Evolutionary conservation across 2,113 vertebrate genomes (phyloP).

Genomic region (Anser cygnoides): DNA sequence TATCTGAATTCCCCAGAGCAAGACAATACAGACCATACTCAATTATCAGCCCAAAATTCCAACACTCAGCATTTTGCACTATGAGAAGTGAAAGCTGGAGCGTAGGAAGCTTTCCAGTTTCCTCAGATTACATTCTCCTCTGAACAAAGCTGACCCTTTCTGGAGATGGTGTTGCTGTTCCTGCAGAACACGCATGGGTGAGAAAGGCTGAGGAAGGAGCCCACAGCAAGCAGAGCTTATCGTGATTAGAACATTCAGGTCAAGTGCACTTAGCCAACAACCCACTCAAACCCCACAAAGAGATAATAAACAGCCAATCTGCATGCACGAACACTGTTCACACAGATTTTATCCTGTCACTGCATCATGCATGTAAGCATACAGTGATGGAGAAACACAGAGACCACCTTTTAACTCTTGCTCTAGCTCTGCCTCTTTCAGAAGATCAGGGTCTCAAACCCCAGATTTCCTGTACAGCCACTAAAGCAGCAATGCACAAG

Average conservation of each 20-base stretch:
- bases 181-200: background rate
- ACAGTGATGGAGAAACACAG: background rate
- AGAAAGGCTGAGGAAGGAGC: constrained; percentile 15
- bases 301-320: constrained; percentile 35
- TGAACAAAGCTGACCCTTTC: constrained; percentile 31
- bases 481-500: background rate
- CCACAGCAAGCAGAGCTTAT: constrained; percentile 15
- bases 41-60: background rate
- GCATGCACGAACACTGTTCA: background rate
- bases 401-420: background rate
- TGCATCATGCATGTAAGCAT: background rate
- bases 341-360: constrained; percentile 22
- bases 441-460: background rate
- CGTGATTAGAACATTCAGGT: constrained; percentile 42
- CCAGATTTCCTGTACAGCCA: background rate
- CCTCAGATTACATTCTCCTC: background rate
- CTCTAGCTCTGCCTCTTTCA: background rate
- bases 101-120: constrained; percentile 20
- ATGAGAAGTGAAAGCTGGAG: constrained; percentile 4
- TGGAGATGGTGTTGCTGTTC: accelerated
- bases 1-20: background rate
- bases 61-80: background rate
- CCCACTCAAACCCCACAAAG: constrained; percentile 12
- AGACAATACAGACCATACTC: background rate
- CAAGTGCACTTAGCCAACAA: constrained; percentile 45